Percentiles rank a stretch among this genome's conserved stretches.
These are phyloP conservation scores for Himalopsyche tibetana DNA, from an alignment of 2,888 invertebrate genomes.

Conservation along the genomic window DNA sequence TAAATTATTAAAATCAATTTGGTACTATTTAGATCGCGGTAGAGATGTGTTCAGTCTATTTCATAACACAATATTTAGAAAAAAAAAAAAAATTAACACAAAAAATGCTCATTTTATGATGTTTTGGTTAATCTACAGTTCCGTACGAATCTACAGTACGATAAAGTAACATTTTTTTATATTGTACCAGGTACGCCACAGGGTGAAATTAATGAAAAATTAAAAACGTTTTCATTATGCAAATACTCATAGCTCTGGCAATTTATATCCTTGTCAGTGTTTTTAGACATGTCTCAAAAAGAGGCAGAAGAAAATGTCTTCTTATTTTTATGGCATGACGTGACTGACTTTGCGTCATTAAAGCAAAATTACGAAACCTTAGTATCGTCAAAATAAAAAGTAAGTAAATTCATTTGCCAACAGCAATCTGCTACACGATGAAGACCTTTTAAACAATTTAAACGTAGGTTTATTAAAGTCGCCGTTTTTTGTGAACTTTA, in stretches of 20 bases:
- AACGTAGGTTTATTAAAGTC: too few relatives aligned
- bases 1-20: too few relatives aligned
- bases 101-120: too few relatives aligned
- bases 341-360: slow-evolving; percentile 12
- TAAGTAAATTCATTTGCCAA: slow-evolving; percentile 15
- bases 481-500: too few relatives aligned
- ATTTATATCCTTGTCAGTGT: slow-evolving; percentile 35
- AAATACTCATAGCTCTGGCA: slow-evolving; percentile 19
- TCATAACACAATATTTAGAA: too few relatives aligned
- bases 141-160: too few relatives aligned
- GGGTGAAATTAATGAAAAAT: not conserved
- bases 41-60: too few relatives aligned
- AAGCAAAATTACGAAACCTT: slow-evolving; percentile 22
- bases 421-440: slow-evolving; percentile 9
- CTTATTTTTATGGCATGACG: not conserved
- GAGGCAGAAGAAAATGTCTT: slow-evolving; percentile 14
- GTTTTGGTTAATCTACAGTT: too few relatives aligned
- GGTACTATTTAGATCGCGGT: too few relatives aligned
- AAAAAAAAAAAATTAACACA: too few relatives aligned
- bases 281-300: slow-evolving; percentile 31
- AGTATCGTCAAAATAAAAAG: slow-evolving; percentile 21
- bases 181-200: not conserved
- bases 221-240: slow-evolving; percentile 42
- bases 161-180: too few relatives aligned
- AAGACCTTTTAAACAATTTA: slow-evolving; percentile 18